Evolutionary conservation across 2,113 vertebrate species (phyloP).

Genomic region (Herpailurus yagouaroundi): DNA sequence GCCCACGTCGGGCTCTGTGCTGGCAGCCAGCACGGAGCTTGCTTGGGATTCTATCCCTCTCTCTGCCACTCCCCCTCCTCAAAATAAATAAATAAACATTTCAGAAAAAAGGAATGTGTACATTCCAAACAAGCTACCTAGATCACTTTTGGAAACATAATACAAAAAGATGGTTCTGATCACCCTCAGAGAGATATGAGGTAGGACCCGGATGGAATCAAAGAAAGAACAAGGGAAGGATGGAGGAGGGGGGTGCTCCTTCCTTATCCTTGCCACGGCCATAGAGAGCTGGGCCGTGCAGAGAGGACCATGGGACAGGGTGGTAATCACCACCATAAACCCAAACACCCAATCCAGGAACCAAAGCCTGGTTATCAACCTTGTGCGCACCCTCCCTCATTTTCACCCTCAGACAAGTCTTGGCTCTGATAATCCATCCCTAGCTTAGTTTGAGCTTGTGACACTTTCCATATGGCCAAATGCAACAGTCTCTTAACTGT

Average conservation of each 20-base stretch:
- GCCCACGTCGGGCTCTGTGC: too few species aligned
- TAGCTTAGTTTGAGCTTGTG: slow-evolving; percentile 6
- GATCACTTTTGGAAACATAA: not conserved
- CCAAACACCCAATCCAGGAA: not conserved
- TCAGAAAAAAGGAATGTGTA: not conserved
- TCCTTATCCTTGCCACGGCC: not conserved
- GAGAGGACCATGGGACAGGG: not conserved
- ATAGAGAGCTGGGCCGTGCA: not conserved
- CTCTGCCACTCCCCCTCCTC: too few species aligned
- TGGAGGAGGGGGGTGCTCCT: not conserved
- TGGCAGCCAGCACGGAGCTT: too few species aligned
- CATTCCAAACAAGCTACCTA: not conserved
- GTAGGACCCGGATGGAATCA: not conserved
- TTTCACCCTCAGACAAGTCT: not conserved
- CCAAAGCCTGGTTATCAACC: not conserved
- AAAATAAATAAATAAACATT: too few species aligned
- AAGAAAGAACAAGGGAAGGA: not conserved
- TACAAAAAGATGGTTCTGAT: not conserved
- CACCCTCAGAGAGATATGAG: not conserved
- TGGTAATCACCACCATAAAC: not conserved
- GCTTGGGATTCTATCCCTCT: too few species aligned
- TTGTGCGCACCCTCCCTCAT: not conserved
- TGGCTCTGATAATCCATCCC: not conserved
- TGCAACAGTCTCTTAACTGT: not conserved
- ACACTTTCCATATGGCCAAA: not conserved